Evolutionary conservation across 2,113 vertebrate species (phyloP).

Genomic region (Mesitornis unicolor): DNA sequence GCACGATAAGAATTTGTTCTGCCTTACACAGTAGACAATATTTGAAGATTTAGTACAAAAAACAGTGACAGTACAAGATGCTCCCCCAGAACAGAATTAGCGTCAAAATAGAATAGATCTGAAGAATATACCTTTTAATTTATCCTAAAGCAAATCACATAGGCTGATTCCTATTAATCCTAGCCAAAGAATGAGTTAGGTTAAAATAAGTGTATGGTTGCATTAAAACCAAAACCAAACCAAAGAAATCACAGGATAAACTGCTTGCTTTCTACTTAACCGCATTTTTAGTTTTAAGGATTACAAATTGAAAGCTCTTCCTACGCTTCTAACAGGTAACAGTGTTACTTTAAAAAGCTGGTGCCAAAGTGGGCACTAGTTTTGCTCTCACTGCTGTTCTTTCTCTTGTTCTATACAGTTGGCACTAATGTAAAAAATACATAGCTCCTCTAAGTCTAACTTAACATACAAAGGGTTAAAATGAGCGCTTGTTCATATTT

Average conservation of each 20-base stretch:
- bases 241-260: constrained; percentile 73
- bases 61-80: constrained; percentile 92
- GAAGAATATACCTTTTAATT: constrained; percentile 85
- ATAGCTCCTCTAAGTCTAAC: constrained; percentile 70
- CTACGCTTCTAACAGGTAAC: constrained; percentile 78
- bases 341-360: constrained; percentile 67
- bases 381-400: constrained; percentile 65
- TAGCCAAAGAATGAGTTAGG: constrained; percentile 85
- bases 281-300: constrained; percentile 86
- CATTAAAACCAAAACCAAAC: constrained; percentile 72
- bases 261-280: constrained; percentile 87
- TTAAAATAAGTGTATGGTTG: constrained; percentile 86
- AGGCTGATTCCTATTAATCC: constrained; percentile 84
- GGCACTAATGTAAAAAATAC: constrained; percentile 69
- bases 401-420: constrained; percentile 62
- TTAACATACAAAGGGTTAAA: constrained; percentile 61
- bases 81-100: constrained; percentile 94
- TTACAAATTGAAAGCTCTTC: constrained; percentile 89
- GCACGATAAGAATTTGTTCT: constrained; percentile 81
- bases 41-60: constrained; percentile 89
- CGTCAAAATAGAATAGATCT: constrained; percentile 92
- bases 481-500: not conserved
- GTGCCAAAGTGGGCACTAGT: constrained; percentile 58
- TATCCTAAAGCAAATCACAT: constrained; percentile 93
- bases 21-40: constrained; percentile 90